Evolutionary conservation across 2,888 invertebrate species (phyloP).

Genomic region (Agrotis puta): DNA sequence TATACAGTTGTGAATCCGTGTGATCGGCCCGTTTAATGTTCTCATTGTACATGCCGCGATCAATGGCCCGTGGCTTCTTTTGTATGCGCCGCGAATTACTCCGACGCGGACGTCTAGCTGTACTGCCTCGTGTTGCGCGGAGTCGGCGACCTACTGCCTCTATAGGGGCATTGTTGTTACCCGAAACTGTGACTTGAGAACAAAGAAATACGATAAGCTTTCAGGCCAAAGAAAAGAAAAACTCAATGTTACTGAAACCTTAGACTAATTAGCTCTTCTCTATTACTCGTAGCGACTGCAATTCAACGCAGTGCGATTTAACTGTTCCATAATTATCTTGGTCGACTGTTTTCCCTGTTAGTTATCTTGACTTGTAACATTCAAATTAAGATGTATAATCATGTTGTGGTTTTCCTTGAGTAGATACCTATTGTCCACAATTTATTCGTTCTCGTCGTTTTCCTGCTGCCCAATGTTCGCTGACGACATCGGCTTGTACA

Average conservation of each 20-base stretch:
- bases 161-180: not conserved
- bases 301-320: not conserved
- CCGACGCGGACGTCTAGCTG: constrained; percentile 14
- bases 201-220: constrained; percentile 1
- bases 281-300: not conserved
- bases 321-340: not conserved
- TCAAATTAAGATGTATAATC: constrained; percentile 36
- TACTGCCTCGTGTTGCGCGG: constrained; percentile 1
- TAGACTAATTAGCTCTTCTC: no score
- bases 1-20: constrained; percentile 40
- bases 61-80: constrained; percentile 59
- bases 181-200: not conserved
- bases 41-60: constrained; percentile 58
- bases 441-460: constrained; percentile 27
- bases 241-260: no score
- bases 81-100: constrained; percentile 40
- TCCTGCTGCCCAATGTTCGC: constrained; percentile 35
- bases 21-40: constrained; percentile 57
- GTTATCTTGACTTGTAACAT: constrained; percentile 16
- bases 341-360: constrained; percentile 19
- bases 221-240: not conserved
- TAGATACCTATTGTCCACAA: constrained; percentile 10
- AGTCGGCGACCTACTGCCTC: not conserved
- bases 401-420: constrained; percentile 59
- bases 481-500: constrained; percentile 9